Evolutionary conservation across 2,888 invertebrate genomes (phyloP).

Genomic region (Sturmia bella): DNA sequence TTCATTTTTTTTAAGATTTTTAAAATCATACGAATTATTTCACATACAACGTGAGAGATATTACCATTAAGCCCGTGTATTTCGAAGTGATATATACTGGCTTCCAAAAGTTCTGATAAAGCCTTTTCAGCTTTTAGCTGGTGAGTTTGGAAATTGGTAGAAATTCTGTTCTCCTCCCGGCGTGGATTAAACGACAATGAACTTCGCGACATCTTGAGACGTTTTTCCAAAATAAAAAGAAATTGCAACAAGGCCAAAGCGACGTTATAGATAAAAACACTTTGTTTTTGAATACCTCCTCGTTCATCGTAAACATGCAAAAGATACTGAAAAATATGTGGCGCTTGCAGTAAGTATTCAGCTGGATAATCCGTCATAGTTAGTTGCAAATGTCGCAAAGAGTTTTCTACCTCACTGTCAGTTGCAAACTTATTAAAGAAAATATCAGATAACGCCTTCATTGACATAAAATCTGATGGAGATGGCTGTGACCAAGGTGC

Average conservation of each 20-base stretch:
- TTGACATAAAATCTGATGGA: constrained; percentile 74
- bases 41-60: constrained; percentile 69
- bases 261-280: constrained; percentile 67
- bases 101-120: constrained; percentile 71
- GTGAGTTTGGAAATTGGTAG: background rate
- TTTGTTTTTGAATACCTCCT: constrained; percentile 12
- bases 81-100: constrained; percentile 71
- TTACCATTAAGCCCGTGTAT: constrained; percentile 47
- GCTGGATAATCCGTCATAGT: constrained; percentile 79
- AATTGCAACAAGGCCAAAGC: constrained; percentile 72
- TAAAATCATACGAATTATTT: constrained; percentile 66
- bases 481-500: constrained; percentile 76
- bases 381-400: constrained; percentile 75
- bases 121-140: constrained; percentile 74
- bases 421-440: constrained; percentile 62
- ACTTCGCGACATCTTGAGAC: constrained; percentile 72
- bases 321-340: constrained; percentile 77
- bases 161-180: background rate
- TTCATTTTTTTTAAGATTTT: constrained; percentile 56
- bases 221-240: constrained; percentile 72
- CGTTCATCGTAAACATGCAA: constrained; percentile 73
- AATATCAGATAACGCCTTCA: constrained; percentile 76
- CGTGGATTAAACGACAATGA: constrained; percentile 41
- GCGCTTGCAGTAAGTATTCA: constrained; percentile 80
- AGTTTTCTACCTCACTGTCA: constrained; percentile 73